Conservation (phyloP, 2,888 invertebrate species). For the Trachelus stipa region DNA sequence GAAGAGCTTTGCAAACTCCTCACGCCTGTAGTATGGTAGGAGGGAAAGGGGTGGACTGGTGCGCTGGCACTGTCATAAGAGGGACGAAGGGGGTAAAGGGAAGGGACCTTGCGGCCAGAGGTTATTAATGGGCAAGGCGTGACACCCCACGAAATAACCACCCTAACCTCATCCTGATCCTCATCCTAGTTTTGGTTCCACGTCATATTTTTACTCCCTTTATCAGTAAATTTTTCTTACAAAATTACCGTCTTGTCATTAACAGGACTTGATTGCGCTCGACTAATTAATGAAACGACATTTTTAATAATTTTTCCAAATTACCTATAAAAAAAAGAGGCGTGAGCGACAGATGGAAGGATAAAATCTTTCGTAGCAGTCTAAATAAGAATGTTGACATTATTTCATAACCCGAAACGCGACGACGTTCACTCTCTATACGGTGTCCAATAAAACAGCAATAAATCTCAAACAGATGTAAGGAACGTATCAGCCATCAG, state of each 20-base stretch:
- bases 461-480: background rate
- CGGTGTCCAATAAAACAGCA: background rate
- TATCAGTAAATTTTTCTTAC: background rate
- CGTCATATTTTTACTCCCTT: background rate
- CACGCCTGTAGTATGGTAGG: conserved; percentile 46
- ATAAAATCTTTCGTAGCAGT: too few species aligned
- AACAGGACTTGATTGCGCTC: background rate
- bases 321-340: too few species aligned
- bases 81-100: conserved; percentile 26
- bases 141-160: conserved; percentile 61
- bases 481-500: conserved; percentile 26
- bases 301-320: too few species aligned
- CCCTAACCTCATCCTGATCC: conserved; percentile 31
- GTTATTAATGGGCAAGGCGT: conserved; percentile 62
- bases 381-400: background rate
- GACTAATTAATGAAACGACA: background rate
- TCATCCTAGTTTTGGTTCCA: conserved; percentile 10
- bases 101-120: conserved; percentile 40
- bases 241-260: background rate
- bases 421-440: background rate
- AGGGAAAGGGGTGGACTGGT: conserved; percentile 23
- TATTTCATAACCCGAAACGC: background rate
- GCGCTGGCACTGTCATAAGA: conserved; percentile 21
- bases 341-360: too few species aligned
- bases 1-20: conserved; percentile 61